Evolutionary conservation across 2,113 vertebrate species (phyloP), one percentile per base, ranked within the genome.

Genomic region (Cavia aperea): DNA sequence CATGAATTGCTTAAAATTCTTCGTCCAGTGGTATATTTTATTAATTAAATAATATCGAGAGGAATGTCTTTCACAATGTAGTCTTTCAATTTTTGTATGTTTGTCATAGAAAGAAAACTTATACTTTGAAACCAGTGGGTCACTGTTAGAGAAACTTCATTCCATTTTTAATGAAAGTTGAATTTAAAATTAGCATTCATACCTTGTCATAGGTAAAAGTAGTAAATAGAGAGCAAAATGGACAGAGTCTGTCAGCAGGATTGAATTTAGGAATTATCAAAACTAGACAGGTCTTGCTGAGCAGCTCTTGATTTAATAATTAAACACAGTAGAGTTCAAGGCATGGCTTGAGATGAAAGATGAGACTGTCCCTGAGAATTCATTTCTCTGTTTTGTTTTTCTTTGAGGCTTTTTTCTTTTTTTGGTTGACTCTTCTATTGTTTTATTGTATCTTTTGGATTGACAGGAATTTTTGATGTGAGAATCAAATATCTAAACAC

Each of bases 191-290:
- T 97, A 97, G 95, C 97, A 98, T 98, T 98, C 97, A 97, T 92
- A 94, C 88, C 92, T 96, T 97, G 97, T 97, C 97, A 96, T 93
- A 97, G 95, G 94, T 96, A 98, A 97, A 96, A 98, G 97, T 89
- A 96, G 96, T 98, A 98, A 98, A 97, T 96, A 98, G 91, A 58
- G 56, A 58, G 56, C 94, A 97, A 97, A 97, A 96, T 97, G 98
- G 98, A 98, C 97, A 97, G 97, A 97, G 97, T 98, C 98, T 98
- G 98, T 99, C 98, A 98, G 98, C 98, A 97, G 96, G 96, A 97
- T 94, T 96, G 97, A 97, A 98, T 98, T 98, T 98, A 98, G 98
- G 96, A 98, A 97, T 97, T 98, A 98, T 98, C 98, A 98, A 97
- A 98, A 97, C 96, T 87, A 97, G 98, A 97, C 97, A 96, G 97